Evolutionary conservation across 2,113 vertebrate species (phyloP).

Genomic region (Camarhynchus parvulus): DNA sequence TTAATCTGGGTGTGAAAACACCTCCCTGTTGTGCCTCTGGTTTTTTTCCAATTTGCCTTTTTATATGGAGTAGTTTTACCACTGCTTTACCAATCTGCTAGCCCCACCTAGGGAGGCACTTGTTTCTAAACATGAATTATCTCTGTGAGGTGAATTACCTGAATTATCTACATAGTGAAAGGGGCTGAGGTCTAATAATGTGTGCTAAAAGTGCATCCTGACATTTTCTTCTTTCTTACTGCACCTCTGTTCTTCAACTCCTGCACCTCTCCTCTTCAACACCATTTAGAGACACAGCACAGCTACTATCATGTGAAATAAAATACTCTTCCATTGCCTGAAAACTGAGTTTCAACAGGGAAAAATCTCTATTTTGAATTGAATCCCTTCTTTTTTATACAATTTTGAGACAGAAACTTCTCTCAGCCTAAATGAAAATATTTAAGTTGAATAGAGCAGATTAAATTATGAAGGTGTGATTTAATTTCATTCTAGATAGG

Average conservation of each 20-base stretch:
- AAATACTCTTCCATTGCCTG: background rate
- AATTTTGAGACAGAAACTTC: background rate
- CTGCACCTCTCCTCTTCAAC: background rate
- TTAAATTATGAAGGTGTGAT: background rate
- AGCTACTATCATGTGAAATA: background rate
- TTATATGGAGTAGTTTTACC: background rate
- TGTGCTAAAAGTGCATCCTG: fast-evolving
- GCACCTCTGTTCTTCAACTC: background rate
- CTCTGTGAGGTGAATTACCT: background rate
- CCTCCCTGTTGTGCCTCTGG: background rate
- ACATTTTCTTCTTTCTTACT: background rate
- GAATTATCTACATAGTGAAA: background rate
- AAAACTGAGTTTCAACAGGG: background rate
- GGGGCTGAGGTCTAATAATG: background rate
- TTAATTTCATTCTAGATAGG: background rate
- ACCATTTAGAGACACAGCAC: background rate
- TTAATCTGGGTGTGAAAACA: background rate
- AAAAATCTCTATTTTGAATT: background rate
- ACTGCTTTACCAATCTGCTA: background rate
- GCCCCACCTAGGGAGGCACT: background rate
- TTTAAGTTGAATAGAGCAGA: background rate
- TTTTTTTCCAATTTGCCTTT: background rate
- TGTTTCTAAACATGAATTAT: background rate
- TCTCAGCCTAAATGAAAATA: background rate
- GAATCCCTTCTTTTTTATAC: background rate